A percentile compares a stretch with the other conserved stretches of the same genome.
phyloP scores from a whole-genome alignment of 2,797 vertebrate genomes.

The Phataginus tricuspis region DNA sequence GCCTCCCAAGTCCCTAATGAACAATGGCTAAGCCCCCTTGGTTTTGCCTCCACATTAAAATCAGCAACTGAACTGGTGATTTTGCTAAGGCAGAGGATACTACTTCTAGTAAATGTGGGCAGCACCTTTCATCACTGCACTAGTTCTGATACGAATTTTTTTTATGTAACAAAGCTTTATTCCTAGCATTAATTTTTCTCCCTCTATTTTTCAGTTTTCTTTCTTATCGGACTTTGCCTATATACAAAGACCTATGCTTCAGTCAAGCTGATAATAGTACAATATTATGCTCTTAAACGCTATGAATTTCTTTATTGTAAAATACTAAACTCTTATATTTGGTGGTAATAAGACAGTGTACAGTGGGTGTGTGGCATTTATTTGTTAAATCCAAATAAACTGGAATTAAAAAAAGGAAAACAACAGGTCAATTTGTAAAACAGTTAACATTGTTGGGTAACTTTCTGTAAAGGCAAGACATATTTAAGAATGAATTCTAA shows the following conservation, averaged over 20 bases:
- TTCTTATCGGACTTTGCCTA: not conserved
- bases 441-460: not conserved
- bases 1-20: not conserved
- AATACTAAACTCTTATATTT: not conserved
- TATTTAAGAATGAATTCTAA: not conserved
- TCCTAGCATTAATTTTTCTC: not conserved
- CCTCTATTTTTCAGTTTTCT: not conserved
- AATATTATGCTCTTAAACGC: not conserved
- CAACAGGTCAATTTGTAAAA: not conserved
- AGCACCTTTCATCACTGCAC: not conserved
- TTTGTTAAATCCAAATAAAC: conserved; percentile 7
- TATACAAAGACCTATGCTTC: not conserved
- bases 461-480: not conserved
- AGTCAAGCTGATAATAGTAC: not conserved
- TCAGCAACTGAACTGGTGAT: not conserved
- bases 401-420: not conserved
- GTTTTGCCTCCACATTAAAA: not conserved
- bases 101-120: not conserved
- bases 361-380: not conserved
- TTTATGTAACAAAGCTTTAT: not conserved
- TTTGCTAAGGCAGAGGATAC: not conserved
- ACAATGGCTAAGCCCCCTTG: not conserved
- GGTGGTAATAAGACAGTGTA: not conserved
- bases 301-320: not conserved
- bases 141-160: not conserved